Evolutionary conservation across 2,113 vertebrate genomes (phyloP), one percentile per base, ranked within the genome.

Genomic region (Alethe diademata): DNA sequence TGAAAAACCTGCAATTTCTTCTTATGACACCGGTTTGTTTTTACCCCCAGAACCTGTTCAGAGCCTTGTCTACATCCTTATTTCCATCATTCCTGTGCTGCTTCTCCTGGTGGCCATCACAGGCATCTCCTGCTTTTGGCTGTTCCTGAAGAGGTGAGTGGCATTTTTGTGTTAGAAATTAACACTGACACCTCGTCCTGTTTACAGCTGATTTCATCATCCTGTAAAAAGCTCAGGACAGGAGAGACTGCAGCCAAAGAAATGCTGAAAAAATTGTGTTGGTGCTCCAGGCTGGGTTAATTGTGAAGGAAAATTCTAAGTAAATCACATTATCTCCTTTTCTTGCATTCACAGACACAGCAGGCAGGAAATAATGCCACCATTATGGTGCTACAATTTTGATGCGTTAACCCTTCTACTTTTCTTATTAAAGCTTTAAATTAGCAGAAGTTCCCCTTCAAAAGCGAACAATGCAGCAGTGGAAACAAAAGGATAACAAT

Each of bases 11-110:
- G 1, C 3, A 2, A 0, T 61, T 88, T 47, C 26, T 80, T 24
- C 54, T 53, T 20, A 5, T 8, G 12, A 22, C 16, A 2, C 42
- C 29, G 81, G 9, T 7, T 73, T 19, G 5, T 75, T 96, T 88
- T 84, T 36, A 19, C 90, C 91, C 51, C 40, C 94, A 98, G 98
- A 98, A 78, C 91, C 97, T 75, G 56, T 47, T 29, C 92, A 97
- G 85, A 97, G 98, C 75, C 90, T 99, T 76, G 96, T 97, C 92
- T 99, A 99, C 97, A 97, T 99, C 96, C 97, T 99, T 11, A 97
- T 99, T 66, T 98, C 98, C 54, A 98, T 98, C 40, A 81, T 99
- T 45, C 98, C 98, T 33, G 96, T 98, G 45, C 87, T 99, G 90
- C 96, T 99, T 33, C 95, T 99, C 60, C 95, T 99, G 70, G 3